Percentiles rank a stretch among this genome's conserved stretches.
These are phyloP conservation scores for Neogobius melanostomus DNA, from an alignment of 2,113 vertebrate genomes.

Conservation along the genomic window DNA sequence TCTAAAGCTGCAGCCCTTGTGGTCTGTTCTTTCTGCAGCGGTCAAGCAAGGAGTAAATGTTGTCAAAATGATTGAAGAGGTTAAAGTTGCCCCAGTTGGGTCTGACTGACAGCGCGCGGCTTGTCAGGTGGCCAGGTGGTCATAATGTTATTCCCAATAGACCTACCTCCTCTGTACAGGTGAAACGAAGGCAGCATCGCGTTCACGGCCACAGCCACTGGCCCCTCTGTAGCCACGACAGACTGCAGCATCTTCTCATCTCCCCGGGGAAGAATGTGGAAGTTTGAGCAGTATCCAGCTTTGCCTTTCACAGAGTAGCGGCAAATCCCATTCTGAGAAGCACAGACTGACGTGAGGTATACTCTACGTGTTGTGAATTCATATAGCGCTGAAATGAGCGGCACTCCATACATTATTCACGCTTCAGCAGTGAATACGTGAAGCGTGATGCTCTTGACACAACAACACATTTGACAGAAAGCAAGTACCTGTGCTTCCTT, in stretches of 20 bases:
- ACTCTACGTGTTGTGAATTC: constrained; percentile 1
- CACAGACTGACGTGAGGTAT: neutral
- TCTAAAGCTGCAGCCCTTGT: no score
- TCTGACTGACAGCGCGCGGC: no score
- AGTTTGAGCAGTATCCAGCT: constrained; percentile 61
- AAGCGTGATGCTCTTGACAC: neutral
- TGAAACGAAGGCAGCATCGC: constrained; percentile 68
- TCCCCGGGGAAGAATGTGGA: constrained; percentile 52
- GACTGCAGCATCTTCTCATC: constrained; percentile 64
- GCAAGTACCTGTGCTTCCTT: neutral
- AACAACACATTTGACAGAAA: neutral
- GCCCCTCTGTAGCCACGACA: constrained; percentile 63
- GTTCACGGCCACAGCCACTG: constrained; percentile 68
- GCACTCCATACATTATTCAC: constrained; percentile 2
- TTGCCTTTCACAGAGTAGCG: constrained; percentile 59
- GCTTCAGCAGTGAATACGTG: neutral
- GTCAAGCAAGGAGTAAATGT: no score
- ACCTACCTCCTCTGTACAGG: constrained; percentile 70
- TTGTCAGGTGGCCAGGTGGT: neutral
- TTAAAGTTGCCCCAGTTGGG: no score
- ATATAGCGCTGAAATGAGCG: neutral
- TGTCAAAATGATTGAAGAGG: no score
- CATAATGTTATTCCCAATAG: neutral
- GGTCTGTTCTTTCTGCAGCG: no score
- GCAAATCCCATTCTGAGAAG: constrained; percentile 64